These are phyloP conservation scores for Myotis planiceps DNA, from an alignment of 2,797 vertebrate species.

Conservation along the genomic window DNA sequence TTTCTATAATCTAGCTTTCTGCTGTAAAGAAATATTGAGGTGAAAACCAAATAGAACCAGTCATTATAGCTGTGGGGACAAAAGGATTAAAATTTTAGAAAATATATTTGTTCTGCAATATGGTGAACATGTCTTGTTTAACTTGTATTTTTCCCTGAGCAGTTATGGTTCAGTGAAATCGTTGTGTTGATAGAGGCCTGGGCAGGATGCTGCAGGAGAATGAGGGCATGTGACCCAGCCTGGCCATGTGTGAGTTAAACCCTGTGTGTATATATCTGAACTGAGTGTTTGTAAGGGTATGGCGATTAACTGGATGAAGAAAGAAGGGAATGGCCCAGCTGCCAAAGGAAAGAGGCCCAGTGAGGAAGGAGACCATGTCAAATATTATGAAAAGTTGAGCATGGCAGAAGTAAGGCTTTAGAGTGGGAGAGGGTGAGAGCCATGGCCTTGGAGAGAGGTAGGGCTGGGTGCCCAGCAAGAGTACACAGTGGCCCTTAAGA, in stretches of 20 bases:
- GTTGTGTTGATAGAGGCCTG: neutral
- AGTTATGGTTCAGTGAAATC: neutral
- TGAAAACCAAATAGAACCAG: neutral
- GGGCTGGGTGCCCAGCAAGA: neutral
- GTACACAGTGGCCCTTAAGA: neutral
- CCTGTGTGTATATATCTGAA: no score
- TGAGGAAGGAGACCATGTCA: neutral
- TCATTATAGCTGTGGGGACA: neutral
- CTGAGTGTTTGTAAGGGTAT: neutral
- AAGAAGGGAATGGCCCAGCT: neutral
- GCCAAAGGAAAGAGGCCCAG: neutral
- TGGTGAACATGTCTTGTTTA: neutral
- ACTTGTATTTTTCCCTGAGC: neutral
- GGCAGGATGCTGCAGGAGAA: neutral
- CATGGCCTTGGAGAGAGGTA: neutral
- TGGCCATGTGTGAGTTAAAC: neutral
- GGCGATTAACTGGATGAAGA: neutral
- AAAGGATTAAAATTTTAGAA: neutral
- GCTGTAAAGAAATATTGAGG: neutral
- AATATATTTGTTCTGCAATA: neutral
- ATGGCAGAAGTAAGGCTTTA: neutral
- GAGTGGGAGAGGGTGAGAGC: neutral
- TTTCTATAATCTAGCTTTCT: neutral
- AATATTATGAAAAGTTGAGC: neutral
- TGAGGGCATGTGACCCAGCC: neutral